These are phyloP conservation scores for Dascyllus trimaculatus DNA, from an alignment of 2,113 vertebrate species.

Conservation along the genomic window DNA sequence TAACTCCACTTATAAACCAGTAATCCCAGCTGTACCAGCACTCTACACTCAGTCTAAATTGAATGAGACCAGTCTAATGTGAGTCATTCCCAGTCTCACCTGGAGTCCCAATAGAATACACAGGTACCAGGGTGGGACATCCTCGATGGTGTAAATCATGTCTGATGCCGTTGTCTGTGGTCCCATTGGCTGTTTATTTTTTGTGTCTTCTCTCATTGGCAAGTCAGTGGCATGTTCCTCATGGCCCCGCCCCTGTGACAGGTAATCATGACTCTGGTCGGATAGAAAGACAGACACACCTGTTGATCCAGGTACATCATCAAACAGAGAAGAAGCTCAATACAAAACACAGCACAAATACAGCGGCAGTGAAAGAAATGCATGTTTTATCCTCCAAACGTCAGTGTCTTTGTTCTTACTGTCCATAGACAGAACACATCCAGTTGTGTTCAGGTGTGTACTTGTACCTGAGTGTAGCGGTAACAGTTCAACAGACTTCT, in stretches of 20 bases:
- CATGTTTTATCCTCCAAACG: too few species aligned
- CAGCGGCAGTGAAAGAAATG: too few species aligned
- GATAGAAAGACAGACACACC: slow-evolving; percentile 26
- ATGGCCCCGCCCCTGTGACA: slow-evolving; percentile 11
- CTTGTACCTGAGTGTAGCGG: too few species aligned
- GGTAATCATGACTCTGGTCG: slow-evolving; percentile 50
- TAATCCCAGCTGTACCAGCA: not conserved
- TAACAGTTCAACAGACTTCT: too few species aligned
- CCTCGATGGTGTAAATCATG: slow-evolving; percentile 96
- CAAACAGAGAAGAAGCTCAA: too few species aligned
- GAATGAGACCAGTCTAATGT: not conserved
- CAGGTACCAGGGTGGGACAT: slow-evolving; percentile 96
- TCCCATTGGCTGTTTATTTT: not conserved
- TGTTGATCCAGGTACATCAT: not conserved
- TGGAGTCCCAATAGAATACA: slow-evolving; percentile 95
- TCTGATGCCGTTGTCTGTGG: slow-evolving; percentile 73
- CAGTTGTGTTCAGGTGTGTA: too few species aligned
- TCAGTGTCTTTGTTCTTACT: too few species aligned
- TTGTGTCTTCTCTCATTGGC: slow-evolving; percentile 4
- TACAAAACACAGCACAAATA: too few species aligned
- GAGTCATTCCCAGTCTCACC: slow-evolving; percentile 77
- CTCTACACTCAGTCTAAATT: not conserved
- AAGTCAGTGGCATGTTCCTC: not conserved
- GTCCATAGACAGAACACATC: too few species aligned
- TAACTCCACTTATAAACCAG: not conserved